Conservation (phyloP, 2,113 vertebrate genomes). For the Tichodroma muraria region DNA sequence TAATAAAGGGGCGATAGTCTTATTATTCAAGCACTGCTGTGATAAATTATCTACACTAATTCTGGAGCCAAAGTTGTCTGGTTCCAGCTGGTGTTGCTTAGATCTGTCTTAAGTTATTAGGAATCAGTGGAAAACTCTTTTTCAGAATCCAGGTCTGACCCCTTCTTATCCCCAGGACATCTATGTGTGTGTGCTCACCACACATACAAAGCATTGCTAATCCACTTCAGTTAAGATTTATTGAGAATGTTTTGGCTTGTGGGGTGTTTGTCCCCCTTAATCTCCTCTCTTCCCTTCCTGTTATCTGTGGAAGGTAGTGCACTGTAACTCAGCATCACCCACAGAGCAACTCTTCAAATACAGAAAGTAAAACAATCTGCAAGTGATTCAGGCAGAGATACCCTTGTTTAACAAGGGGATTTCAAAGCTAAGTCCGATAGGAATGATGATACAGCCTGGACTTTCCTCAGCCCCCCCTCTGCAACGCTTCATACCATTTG, state of each 20-base stretch:
- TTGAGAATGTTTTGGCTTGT: neutral
- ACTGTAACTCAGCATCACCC: neutral
- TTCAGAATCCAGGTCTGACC: constrained; percentile 55
- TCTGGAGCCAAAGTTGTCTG: constrained; percentile 70
- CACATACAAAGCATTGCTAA: constrained; percentile 1
- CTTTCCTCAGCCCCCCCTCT: neutral
- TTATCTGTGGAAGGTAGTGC: neutral
- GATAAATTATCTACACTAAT: constrained; percentile 74
- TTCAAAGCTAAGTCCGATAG: neutral
- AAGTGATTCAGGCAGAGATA: neutral
- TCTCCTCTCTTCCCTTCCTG: neutral
- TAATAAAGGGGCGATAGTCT: constrained; percentile 54
- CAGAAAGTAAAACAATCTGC: neutral
- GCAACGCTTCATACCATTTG: neutral
- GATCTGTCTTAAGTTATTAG: constrained; percentile 72
- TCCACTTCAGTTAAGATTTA: constrained; percentile 30
- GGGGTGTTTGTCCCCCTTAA: neutral
- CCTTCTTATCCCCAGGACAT: constrained; percentile 34
- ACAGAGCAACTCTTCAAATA: neutral
- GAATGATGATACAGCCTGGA: neutral
- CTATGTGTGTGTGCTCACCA: neutral
- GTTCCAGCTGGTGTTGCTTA: constrained; percentile 73
- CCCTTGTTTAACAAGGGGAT: neutral
- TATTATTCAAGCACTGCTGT: constrained; percentile 63
- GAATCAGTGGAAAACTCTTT: constrained; percentile 64